Evolutionary conservation across 1,140 invertebrate genomes (phyloP), one percentile per base, ranked within the genome.

Genomic region (Helicoverpa zea): DNA sequence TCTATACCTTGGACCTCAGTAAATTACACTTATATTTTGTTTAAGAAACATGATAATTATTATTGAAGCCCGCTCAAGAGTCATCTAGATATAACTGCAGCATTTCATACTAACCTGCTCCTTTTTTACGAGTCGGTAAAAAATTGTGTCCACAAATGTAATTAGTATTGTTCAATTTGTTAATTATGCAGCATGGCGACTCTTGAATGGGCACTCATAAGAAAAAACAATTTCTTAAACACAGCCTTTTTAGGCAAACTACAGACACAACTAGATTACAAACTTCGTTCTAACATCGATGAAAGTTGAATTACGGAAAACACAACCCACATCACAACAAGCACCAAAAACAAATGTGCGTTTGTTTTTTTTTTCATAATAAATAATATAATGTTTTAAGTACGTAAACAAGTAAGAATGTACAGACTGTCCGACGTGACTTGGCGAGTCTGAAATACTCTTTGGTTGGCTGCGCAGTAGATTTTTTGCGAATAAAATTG

Each of bases 291-390:
- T 68, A 73, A 77, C 59, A 77, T 18, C 74, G 59, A 77, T 54
- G 68, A 76, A 81, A 68, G 64, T 74, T 47, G 59, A 78, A 79
- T 72, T 49, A 68, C 63, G 63, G n/a, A 59, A 49, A 86, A 90
- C 88, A 90, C 89, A 89, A 90, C 87, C 86, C 81, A 87, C 43
- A 43, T 87, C 76, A 86, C 77, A 70, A 84, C 58, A 89, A 90
- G 90, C 88, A 91, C 90, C 88, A 88, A 77, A 63, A 77, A 89
- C 74, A 73, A 83, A 78, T 91, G 89, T 89, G 89, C 88, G 89
- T 83, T 85, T 87, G 83, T 58, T 83, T 58, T 58, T 14, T 54
- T 54, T 56, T 56, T 16, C 68, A 58, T 18, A 76, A 76, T 47
- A 74, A 51, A 81, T 52, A 81, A 72, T 35, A 54, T n/a, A 13